These are phyloP conservation scores for Esox lucius DNA, from an alignment of 2,797 vertebrate genomes.

Conservation along the genomic window DNA sequence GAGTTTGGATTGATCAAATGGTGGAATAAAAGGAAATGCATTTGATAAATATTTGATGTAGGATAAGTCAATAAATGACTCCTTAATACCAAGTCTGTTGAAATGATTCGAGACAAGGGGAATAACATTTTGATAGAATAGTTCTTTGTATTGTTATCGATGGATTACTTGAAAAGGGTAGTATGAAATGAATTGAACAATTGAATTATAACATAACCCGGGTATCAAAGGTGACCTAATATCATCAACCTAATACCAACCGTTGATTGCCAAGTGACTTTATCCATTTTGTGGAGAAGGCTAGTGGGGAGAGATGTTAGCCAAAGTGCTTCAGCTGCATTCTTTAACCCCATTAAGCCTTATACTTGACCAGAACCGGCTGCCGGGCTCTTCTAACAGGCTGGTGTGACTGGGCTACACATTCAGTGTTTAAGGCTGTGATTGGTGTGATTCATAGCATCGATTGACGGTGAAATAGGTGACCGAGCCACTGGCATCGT, in stretches of 20 bases:
- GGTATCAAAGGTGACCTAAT: constrained; percentile 31
- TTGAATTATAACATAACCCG: constrained; percentile 23
- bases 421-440: constrained; percentile 46
- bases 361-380: constrained; percentile 33
- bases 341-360: constrained; percentile 49
- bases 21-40: constrained; percentile 28
- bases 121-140: constrained; percentile 34
- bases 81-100: constrained; percentile 22
- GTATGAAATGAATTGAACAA: constrained; percentile 39
- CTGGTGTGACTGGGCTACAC: constrained; percentile 47
- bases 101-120: constrained; percentile 20
- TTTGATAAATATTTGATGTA: constrained; percentile 53
- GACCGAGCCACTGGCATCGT: neutral
- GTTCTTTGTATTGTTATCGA: constrained; percentile 28
- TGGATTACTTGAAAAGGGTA: constrained; percentile 33
- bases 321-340: constrained; percentile 29
- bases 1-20: constrained; percentile 35
- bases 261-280: constrained; percentile 4
- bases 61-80: constrained; percentile 41
- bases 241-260: constrained; percentile 29
- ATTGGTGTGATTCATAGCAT: constrained; percentile 32
- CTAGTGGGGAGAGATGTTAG: neutral
- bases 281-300: neutral
- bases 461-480: constrained; percentile 29
- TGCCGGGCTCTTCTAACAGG: constrained; percentile 38